Evolutionary conservation across 2,113 vertebrate species (phyloP).

Genomic region (Rhinoptilus africanus): DNA sequence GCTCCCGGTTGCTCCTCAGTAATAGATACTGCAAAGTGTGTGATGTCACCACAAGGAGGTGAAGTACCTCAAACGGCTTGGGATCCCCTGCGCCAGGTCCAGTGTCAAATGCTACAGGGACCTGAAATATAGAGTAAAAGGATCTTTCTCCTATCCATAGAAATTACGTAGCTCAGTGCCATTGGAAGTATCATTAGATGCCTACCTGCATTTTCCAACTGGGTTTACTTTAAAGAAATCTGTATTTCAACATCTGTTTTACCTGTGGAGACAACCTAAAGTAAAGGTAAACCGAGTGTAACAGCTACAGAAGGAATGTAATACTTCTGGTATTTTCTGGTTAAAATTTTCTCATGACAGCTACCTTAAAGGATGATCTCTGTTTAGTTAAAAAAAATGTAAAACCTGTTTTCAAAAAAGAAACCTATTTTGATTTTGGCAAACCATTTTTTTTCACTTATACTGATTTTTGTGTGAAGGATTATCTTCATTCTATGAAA

Average conservation of each 20-base stretch:
- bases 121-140: neutral
- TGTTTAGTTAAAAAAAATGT: neutral
- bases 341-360: neutral
- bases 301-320: neutral
- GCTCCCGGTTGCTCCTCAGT: neutral
- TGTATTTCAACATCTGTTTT: neutral
- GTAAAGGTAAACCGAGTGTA: neutral
- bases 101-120: neutral
- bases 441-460: neutral
- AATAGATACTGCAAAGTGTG: neutral
- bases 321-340: too few relatives aligned
- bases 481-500: neutral
- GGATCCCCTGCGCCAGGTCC: neutral
- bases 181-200: neutral
- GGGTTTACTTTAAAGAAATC: neutral
- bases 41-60: neutral
- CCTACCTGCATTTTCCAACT: neutral
- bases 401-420: neutral
- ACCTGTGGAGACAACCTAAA: neutral
- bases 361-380: neutral
- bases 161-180: neutral
- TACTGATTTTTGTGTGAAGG: neutral
- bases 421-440: neutral
- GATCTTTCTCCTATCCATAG: neutral
- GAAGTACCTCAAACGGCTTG: neutral